Evolutionary conservation across 2,797 vertebrate species (phyloP).

Genomic region (Uromys caudimaculatus): DNA sequence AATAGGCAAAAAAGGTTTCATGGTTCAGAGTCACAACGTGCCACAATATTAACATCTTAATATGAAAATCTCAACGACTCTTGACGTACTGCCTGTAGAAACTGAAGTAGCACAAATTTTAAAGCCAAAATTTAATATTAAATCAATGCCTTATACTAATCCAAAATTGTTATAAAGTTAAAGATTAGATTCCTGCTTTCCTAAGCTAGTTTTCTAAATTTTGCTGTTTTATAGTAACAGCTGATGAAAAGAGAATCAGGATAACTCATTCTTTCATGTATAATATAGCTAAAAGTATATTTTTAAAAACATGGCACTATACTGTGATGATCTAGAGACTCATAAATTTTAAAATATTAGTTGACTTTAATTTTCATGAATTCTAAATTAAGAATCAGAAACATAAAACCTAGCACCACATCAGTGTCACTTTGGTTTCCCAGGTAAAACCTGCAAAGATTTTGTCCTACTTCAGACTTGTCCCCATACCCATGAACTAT

Average conservation of each 20-base stretch:
- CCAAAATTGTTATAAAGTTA: neutral
- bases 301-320: neutral
- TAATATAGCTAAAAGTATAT: constrained; percentile 41
- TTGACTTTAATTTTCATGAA: constrained; percentile 58
- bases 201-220: constrained; percentile 49
- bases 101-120: constrained; percentile 34
- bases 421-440: constrained; percentile 6
- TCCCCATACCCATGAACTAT: neutral
- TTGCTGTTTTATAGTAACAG: constrained; percentile 48
- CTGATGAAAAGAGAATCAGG: constrained; percentile 36
- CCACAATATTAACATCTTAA: constrained; percentile 63
- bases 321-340: neutral
- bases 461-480: neutral
- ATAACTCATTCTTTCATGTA: constrained; percentile 9
- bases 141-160: neutral
- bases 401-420: neutral
- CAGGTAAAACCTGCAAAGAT: constrained; percentile 12
- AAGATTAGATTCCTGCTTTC: neutral
- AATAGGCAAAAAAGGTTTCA: constrained; percentile 26
- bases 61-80: constrained; percentile 3
- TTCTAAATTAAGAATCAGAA: constrained; percentile 32
- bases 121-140: constrained; percentile 61
- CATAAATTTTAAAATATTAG: constrained; percentile 41
- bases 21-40: constrained; percentile 19
- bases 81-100: neutral